phyloP scores from a whole-genome alignment of 2,797 vertebrate species.

The Anguilla anguilla region DNA sequence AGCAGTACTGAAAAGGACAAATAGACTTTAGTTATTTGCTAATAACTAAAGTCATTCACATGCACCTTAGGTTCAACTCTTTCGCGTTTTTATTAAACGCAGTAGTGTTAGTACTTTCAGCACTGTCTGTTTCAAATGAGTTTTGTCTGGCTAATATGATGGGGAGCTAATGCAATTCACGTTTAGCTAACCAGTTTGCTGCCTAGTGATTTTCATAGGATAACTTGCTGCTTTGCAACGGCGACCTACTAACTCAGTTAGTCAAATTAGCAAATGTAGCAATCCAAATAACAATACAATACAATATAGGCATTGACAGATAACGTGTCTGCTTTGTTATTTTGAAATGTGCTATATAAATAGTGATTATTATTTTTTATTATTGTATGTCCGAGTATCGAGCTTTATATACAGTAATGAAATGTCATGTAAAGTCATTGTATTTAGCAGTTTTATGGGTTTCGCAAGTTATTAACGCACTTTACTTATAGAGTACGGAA shows the following conservation, averaged over 20 bases:
- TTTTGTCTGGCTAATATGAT: too few species aligned
- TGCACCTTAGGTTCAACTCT: too few species aligned
- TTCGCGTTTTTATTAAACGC: too few species aligned
- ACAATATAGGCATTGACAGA: not conserved
- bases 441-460: too few species aligned
- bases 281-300: not conserved
- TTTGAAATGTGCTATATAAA: constrained; percentile 9
- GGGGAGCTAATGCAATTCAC: too few species aligned
- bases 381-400: not conserved
- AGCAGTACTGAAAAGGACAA: not conserved
- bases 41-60: too few species aligned
- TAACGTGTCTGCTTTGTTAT: not conserved
- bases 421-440: not conserved
- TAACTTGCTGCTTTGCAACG: not conserved
- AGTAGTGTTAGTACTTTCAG: too few species aligned
- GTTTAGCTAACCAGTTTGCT: too few species aligned
- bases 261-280: not conserved
- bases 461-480: too few species aligned
- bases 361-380: not conserved
- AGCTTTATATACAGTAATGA: not conserved
- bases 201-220: not conserved
- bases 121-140: too few species aligned
- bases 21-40: not conserved
- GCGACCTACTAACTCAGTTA: not conserved
- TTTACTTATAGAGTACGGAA: not conserved